Conservation (phyloP, 2,888 invertebrate species). For the Griposia aprilina region DNA sequence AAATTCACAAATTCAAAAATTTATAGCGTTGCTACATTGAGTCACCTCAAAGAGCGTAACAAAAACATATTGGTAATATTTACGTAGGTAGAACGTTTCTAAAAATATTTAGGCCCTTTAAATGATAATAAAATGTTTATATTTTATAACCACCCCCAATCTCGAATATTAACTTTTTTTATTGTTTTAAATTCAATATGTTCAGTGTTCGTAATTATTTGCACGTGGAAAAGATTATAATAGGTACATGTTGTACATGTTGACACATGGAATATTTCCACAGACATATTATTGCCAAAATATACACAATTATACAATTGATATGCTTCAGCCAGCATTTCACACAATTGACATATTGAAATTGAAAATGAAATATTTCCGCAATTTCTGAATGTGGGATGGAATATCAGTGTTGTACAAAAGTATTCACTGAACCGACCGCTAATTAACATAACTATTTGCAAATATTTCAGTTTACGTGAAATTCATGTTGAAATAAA, state of each 20-base stretch:
- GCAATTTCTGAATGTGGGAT: slow-evolving; percentile 21
- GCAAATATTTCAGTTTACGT: slow-evolving; percentile 4
- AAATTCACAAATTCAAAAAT: background rate
- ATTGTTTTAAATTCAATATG: slow-evolving; percentile 44
- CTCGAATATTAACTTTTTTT: slow-evolving; percentile 22
- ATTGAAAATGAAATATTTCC: slow-evolving; percentile 40
- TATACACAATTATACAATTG: slow-evolving; percentile 55
- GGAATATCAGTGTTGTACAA: slow-evolving; percentile 7
- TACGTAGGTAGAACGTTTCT: slow-evolving; percentile 5
- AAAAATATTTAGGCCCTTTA: slow-evolving; percentile 6
- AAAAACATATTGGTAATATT: slow-evolving; percentile 22
- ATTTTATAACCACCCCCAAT: slow-evolving; percentile 19
- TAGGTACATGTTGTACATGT: too few species aligned
- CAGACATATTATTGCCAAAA: slow-evolving; percentile 60
- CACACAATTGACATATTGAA: slow-evolving; percentile 44
- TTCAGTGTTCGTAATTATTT: slow-evolving; percentile 51
- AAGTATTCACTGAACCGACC: slow-evolving; percentile 21
- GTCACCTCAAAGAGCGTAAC: background rate
- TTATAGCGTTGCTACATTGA: background rate
- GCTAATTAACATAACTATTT: slow-evolving; percentile 35
- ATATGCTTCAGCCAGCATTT: slow-evolving; percentile 49
- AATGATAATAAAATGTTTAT: slow-evolving; percentile 19
- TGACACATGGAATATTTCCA: slow-evolving; percentile 42
- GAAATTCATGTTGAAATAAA: background rate
- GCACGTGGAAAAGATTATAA: slow-evolving; percentile 70